A percentile compares a stretch with the other conserved stretches of the same genome.
Evolutionary conservation across 1,140 invertebrate species (phyloP).

Genomic region (Leptinotarsa undecemlineata): DNA sequence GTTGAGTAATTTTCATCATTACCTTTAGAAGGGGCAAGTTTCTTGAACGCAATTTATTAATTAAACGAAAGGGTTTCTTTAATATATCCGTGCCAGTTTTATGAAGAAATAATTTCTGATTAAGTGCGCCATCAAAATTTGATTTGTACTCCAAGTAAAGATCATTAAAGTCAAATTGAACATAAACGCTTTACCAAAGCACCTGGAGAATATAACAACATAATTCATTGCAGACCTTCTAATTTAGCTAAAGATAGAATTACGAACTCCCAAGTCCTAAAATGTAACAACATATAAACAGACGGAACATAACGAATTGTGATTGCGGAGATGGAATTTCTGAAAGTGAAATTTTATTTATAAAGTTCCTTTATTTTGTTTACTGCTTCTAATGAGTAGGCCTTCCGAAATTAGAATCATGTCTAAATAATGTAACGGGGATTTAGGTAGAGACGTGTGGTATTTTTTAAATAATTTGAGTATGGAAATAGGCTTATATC

Average conservation of each 20-base stretch:
- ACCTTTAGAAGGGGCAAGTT: not conserved
- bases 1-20: not conserved
- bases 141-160: not conserved
- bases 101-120: not conserved
- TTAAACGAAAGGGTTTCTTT: not conserved
- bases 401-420: not conserved
- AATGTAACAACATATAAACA: too few relatives aligned
- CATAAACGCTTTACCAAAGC: not conserved
- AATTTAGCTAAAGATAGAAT: too few relatives aligned
- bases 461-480: not conserved
- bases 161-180: not conserved
- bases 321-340: slow-evolving; percentile 1
- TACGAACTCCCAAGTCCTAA: too few relatives aligned
- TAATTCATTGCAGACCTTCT: not conserved
- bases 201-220: slow-evolving; percentile 2
- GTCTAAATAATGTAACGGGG: not conserved
- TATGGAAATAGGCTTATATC: not conserved
- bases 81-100: not conserved
- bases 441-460: not conserved
- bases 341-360: not conserved
- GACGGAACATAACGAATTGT: not conserved
- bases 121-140: slow-evolving; percentile 2
- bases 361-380: not conserved
- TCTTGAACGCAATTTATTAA: not conserved
- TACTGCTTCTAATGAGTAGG: not conserved